Evolutionary conservation across 2,797 vertebrate genomes (phyloP).

Genomic region (Syngnathus rostellatus): DNA sequence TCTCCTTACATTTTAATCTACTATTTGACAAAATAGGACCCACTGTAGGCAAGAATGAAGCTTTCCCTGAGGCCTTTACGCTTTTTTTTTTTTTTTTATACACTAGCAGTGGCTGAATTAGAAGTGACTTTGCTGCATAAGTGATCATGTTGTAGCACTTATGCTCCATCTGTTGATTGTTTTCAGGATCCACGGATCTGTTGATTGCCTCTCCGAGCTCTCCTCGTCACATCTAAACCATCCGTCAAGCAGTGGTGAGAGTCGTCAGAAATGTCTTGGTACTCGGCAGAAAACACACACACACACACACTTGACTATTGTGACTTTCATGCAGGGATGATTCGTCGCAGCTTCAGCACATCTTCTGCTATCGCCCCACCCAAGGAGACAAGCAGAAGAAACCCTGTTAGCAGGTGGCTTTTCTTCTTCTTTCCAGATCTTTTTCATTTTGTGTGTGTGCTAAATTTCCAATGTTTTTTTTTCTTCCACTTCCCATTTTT

Average conservation of each 20-base stretch:
- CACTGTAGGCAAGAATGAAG: too few relatives aligned
- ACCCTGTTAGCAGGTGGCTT: conserved; percentile 76
- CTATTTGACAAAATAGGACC: conserved; percentile 32
- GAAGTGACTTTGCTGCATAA: not conserved
- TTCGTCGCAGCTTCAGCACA: conserved; percentile 86
- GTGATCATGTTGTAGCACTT: not conserved
- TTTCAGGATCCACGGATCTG: conserved; percentile 76
- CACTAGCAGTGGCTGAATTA: not conserved
- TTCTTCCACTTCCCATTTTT: not conserved
- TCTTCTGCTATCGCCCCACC: conserved; percentile 76
- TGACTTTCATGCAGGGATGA: conserved; percentile 66
- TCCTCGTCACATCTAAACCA: conserved; percentile 74
- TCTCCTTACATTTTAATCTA: conserved; percentile 10
- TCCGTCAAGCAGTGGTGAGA: conserved; percentile 76
- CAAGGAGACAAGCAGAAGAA: conserved; percentile 78
- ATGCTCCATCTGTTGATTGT: not conserved
- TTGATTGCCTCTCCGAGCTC: conserved; percentile 87
- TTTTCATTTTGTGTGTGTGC: not conserved
- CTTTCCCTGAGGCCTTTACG: conserved; percentile 28
- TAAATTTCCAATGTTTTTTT: not conserved
- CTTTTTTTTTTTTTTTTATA: conserved; percentile 1
- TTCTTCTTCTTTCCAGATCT: not conserved
- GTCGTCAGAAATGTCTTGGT: conserved; percentile 10
- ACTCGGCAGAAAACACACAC: not conserved
- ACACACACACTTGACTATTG: not conserved